phyloP scores from a whole-genome alignment of 2,797 vertebrate species.

The Labeo calbasu region DNA sequence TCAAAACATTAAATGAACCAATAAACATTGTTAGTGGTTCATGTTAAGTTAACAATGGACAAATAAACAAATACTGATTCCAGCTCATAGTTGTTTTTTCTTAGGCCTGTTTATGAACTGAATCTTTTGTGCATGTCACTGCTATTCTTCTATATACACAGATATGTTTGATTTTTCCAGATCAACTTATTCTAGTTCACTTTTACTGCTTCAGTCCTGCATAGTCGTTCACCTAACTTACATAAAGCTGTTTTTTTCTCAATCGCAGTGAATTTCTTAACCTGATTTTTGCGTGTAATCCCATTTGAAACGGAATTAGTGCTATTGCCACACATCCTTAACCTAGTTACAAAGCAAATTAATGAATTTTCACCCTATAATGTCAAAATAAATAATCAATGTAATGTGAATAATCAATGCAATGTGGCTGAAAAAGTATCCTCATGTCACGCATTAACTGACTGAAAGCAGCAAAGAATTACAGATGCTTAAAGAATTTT shows the following conservation, averaged over 20 bases:
- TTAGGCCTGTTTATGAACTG: background rate
- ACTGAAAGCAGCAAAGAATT: background rate
- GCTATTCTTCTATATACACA: background rate
- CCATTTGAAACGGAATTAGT: slow-evolving; percentile 1
- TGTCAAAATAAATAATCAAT: background rate
- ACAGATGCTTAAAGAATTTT: background rate
- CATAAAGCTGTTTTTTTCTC: background rate
- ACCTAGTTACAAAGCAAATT: background rate
- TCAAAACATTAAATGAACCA: background rate
- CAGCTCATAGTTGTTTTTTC: background rate
- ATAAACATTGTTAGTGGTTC: background rate
- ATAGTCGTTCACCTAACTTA: background rate
- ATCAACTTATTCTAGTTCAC: background rate
- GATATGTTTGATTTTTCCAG: background rate
- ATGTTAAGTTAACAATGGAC: background rate
- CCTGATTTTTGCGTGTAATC: background rate
- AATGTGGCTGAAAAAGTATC: background rate
- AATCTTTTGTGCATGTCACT: background rate
- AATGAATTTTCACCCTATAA: background rate
- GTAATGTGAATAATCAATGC: background rate
- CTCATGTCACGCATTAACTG: background rate
- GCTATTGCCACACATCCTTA: background rate
- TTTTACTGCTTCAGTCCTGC: background rate
- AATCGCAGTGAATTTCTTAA: background rate
- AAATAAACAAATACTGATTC: too few relatives aligned